These are phyloP conservation scores for Elgaria multicarinata DNA, from an alignment of 2,113 vertebrate genomes.

Conservation along the genomic window DNA sequence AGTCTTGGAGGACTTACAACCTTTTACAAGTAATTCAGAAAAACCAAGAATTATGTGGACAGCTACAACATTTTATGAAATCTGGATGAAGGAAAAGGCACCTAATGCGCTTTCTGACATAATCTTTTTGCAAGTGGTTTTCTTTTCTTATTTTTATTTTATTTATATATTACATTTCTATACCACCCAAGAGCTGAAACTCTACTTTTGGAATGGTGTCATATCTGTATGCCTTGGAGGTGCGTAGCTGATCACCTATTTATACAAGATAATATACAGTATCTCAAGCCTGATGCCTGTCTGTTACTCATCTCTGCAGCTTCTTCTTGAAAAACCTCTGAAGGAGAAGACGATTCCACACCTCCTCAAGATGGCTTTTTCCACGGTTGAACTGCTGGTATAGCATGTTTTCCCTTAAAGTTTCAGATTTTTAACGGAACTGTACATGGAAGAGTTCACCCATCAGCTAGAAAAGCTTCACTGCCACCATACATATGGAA, in stretches of 20 bases:
- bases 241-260: not conserved
- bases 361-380: not conserved
- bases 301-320: not conserved
- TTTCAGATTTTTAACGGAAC: too few relatives aligned
- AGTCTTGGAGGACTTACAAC: slow-evolving; percentile 41
- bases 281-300: not conserved
- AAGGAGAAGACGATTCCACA: not conserved
- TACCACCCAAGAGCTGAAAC: too few relatives aligned
- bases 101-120: not conserved
- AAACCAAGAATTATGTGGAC: slow-evolving; percentile 25
- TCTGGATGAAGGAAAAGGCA: not conserved
- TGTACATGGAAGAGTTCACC: not conserved
- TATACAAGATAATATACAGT: not conserved
- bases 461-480: not conserved
- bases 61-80: not conserved
- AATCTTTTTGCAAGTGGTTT: not conserved
- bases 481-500: not conserved
- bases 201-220: not conserved
- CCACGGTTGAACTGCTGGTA: not conserved
- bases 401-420: not conserved
- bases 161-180: too few relatives aligned
- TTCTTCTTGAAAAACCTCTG: not conserved
- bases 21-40: slow-evolving; percentile 47
- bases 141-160: not conserved
- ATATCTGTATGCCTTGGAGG: not conserved